These are phyloP conservation scores for Cuniculus paca DNA, from an alignment of 2,797 vertebrate genomes.

Conservation along the genomic window DNA sequence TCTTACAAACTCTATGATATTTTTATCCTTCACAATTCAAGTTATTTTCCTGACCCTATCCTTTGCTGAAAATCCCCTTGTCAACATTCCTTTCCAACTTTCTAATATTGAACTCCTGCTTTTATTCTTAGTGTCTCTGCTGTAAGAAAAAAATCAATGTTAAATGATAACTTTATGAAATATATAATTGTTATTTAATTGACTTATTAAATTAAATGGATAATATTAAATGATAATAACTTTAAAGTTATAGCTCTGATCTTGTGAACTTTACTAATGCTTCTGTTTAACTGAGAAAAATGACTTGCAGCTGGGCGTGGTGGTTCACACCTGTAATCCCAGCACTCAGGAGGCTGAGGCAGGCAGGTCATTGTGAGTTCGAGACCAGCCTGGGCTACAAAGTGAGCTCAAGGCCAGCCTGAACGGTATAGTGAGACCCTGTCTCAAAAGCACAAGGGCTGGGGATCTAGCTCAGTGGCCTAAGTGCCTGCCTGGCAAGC, in stretches of 20 bases:
- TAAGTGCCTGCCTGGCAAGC: too few relatives aligned
- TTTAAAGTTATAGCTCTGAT: background rate
- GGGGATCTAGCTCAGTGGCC: too few relatives aligned
- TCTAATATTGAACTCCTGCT: background rate
- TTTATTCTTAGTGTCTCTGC: background rate
- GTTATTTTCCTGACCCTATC: background rate
- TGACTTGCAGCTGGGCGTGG: too few relatives aligned
- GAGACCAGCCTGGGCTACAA: too few relatives aligned
- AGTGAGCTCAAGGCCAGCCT: too few relatives aligned
- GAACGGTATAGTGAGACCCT: too few relatives aligned
- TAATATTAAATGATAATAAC: background rate
- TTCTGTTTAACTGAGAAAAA: conserved; percentile 16
- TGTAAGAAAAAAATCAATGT: background rate
- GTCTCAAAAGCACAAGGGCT: too few relatives aligned
- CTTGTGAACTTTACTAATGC: background rate
- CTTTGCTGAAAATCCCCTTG: background rate
- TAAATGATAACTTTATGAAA: background rate
- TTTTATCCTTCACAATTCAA: background rate
- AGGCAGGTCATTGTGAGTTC: too few relatives aligned
- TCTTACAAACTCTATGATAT: background rate
- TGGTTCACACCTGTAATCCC: too few relatives aligned
- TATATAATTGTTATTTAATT: conserved; percentile 2
- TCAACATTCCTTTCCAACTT: background rate
- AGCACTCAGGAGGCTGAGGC: too few relatives aligned
- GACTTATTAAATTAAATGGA: background rate